Conservation (phyloP, 2,888 invertebrate species). For the Caenorhabditis doughertyi region DNA sequence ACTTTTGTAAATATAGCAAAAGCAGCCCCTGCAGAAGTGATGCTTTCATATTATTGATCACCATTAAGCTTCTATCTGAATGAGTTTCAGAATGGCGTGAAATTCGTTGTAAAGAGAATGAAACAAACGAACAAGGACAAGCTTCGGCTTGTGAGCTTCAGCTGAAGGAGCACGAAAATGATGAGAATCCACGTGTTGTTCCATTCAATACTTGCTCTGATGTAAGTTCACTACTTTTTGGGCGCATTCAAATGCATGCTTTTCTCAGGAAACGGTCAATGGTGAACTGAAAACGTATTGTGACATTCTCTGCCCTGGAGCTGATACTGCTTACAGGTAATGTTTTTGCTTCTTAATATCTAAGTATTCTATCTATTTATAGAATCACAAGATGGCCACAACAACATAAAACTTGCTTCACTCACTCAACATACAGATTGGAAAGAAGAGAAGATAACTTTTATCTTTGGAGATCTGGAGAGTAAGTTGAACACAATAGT, state of each 20-base stretch:
- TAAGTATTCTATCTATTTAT: neutral
- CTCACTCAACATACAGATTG: constrained; percentile 77
- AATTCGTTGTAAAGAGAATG: constrained; percentile 72
- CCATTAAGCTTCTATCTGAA: neutral
- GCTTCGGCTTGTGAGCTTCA: constrained; percentile 76
- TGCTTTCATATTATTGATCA: too few species aligned
- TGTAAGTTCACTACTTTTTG: constrained; percentile 56
- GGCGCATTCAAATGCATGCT: neutral
- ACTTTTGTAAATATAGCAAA: too few species aligned
- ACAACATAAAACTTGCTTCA: constrained; percentile 74
- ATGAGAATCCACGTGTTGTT: constrained; percentile 70
- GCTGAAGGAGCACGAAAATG: constrained; percentile 76
- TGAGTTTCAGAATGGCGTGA: constrained; percentile 82
- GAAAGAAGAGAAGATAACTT: constrained; percentile 76
- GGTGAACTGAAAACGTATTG: constrained; percentile 79
- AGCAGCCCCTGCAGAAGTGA: too few species aligned
- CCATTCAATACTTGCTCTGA: constrained; percentile 77
- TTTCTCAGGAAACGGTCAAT: constrained; percentile 76
- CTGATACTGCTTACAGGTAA: constrained; percentile 80
- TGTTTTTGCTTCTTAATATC: constrained; percentile 11
- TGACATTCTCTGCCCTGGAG: constrained; percentile 77
- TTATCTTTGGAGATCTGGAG: constrained; percentile 77
- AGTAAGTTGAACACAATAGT: constrained; percentile 40
- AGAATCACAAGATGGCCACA: constrained; percentile 66
- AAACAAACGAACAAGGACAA: constrained; percentile 66